These are phyloP conservation scores for Andrena bicolor DNA, from an alignment of 2,888 invertebrate species.

Conservation along the genomic window DNA sequence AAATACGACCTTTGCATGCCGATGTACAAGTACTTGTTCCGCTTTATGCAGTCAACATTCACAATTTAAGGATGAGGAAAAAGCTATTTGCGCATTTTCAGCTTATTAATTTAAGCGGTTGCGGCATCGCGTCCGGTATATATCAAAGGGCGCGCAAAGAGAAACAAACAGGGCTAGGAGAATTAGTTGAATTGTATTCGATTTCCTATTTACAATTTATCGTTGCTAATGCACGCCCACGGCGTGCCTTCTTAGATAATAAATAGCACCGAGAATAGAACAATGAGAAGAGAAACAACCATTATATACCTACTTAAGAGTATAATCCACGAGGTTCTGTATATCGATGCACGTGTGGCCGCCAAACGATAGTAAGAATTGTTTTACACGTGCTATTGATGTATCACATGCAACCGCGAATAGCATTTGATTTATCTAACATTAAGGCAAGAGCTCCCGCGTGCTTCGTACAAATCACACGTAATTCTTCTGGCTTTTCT, in stretches of 20 bases:
- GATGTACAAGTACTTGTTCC: neutral
- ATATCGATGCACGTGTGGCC: slow-evolving; percentile 3
- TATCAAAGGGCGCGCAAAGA: slow-evolving; percentile 16
- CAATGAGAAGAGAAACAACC: slow-evolving; percentile 42
- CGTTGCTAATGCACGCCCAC: slow-evolving; percentile 44
- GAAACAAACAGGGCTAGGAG: slow-evolving; percentile 27
- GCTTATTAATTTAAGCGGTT: neutral
- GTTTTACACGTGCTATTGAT: slow-evolving; percentile 2
- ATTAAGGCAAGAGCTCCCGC: slow-evolving; percentile 43
- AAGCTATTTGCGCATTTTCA: slow-evolving; percentile 1
- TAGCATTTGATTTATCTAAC: slow-evolving; percentile 36
- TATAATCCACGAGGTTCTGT: slow-evolving; percentile 14
- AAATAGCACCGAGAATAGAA: slow-evolving; percentile 54
- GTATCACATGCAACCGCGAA: slow-evolving; percentile 24
- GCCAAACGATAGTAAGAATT: slow-evolving; percentile 15
- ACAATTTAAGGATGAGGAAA: neutral
- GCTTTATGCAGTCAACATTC: neutral
- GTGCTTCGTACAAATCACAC: slow-evolving; percentile 15
- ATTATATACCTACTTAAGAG: slow-evolving; percentile 29
- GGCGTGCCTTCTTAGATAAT: slow-evolving; percentile 33
- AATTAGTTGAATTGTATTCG: slow-evolving; percentile 53
- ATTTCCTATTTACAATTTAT: slow-evolving; percentile 59
- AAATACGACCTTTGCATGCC: neutral
- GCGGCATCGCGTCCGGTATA: neutral
- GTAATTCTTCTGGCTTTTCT: neutral